Evolutionary conservation across 2,888 invertebrate species (phyloP), one percentile per base, ranked within the genome.

Genomic region (Apantesis nais): DNA sequence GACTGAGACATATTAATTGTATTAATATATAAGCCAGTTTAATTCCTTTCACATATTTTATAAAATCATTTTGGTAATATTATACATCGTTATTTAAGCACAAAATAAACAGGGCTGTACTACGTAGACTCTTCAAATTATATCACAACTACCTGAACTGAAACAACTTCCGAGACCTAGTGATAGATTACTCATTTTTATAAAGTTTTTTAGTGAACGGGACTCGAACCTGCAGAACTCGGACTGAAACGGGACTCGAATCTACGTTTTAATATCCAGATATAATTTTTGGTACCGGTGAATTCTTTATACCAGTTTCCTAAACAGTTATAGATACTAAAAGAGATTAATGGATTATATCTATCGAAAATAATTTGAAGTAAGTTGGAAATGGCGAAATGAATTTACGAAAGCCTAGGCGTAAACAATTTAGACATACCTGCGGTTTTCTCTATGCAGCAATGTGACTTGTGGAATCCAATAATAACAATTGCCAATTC

Each of bases 381-480:
- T 64, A n/a, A 52, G 72, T 63, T 78, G 60, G 74, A 72, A 78
- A 79, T 88, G 85, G 80, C 77, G 85, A 84, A 88, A 88, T 74
- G 67, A 76, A 76, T 85, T 82, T 81, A 81, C 82, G 84, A 86
- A 83, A 84, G 80, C 78, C 70, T 70, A 75, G 62, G 74, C 72
- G 79, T 79, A 58, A 58, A 78, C 79, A 82, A 84, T 83, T 84
- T 84, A 75, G 81, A 83, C 83, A 81, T 87, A 79, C 78, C 83
- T 86, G 88, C 81, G 88, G 88, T 87, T 84, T 88, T 85, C 87
- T 82, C 80, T 82, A 85, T 82, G 80, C 83, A 69, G 78, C 80
- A 79, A 77, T 76, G 73, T 75, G 62, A 69, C 73, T 69, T 78
- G 80, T 78, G 80, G 79, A 80, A 79, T 78, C 68, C 78, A 81